phyloP scores from a whole-genome alignment of 2,113 vertebrate genomes.

The Acrocephalus kingi region DNA sequence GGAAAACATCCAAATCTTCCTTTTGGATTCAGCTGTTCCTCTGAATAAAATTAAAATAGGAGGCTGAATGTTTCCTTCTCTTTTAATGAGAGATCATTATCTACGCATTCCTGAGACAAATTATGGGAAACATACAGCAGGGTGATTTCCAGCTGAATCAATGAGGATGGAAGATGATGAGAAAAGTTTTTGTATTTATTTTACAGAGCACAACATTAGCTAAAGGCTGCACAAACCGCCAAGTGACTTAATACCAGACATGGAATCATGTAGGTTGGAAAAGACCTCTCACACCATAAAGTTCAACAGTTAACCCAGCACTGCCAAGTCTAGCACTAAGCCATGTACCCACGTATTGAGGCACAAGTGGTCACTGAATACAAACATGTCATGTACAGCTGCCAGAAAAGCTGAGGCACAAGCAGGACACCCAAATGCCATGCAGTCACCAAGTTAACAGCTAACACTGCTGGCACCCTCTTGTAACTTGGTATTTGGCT shows the following conservation, averaged over 20 bases:
- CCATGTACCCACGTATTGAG: neutral
- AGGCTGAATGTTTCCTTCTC: constrained; percentile 18
- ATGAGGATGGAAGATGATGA: constrained; percentile 1
- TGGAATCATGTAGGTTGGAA: neutral
- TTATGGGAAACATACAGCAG: constrained; percentile 17
- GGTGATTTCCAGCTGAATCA: constrained; percentile 8
- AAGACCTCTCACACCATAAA: neutral
- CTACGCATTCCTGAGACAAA: constrained; percentile 11
- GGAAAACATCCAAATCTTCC: neutral
- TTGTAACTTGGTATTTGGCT: constrained; percentile 32
- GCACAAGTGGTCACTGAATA: neutral
- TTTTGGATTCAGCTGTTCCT: constrained; percentile 25
- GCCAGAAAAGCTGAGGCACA: neutral
- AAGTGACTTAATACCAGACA: neutral
- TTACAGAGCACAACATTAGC: neutral
- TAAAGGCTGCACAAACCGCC: neutral
- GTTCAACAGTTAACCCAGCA: neutral
- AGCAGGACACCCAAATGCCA: neutral
- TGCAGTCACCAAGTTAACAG: neutral
- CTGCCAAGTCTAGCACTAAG: neutral
- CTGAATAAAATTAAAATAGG: constrained; percentile 13
- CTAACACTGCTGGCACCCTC: neutral
- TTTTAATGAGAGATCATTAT: constrained; percentile 22
- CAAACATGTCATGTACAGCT: neutral
- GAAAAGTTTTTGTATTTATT: neutral